Evolutionary conservation across 2,888 invertebrate genomes (phyloP).

Genomic region (Hermodice carunculata): DNA sequence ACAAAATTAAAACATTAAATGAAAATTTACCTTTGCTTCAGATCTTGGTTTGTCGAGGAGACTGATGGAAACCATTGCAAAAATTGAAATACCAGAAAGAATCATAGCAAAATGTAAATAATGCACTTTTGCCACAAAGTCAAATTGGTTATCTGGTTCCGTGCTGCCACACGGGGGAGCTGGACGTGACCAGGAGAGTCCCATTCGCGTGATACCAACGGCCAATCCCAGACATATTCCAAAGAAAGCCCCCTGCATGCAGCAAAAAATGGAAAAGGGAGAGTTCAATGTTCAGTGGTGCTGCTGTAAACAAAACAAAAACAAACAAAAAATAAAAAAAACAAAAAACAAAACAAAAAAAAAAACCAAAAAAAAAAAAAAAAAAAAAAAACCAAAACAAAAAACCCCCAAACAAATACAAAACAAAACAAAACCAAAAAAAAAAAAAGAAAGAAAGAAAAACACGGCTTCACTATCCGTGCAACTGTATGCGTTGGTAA

Average conservation of each 20-base stretch:
- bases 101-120: slow-evolving; percentile 42
- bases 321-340: too few relatives aligned
- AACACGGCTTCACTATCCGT: too few relatives aligned
- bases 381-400: too few relatives aligned
- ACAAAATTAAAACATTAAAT: background rate
- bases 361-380: too few relatives aligned
- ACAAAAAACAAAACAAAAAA: too few relatives aligned
- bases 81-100: background rate
- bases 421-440: too few relatives aligned
- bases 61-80: slow-evolving; percentile 7
- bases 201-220: slow-evolving; percentile 32
- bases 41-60: slow-evolving; percentile 13
- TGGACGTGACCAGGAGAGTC: slow-evolving; percentile 23
- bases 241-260: slow-evolving; percentile 36
- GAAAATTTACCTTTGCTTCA: slow-evolving; percentile 8
- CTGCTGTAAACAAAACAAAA: too few relatives aligned
- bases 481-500: too few relatives aligned
- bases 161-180: slow-evolving; percentile 32
- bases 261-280: too few relatives aligned
- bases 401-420: too few relatives aligned
- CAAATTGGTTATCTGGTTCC: slow-evolving; percentile 9
- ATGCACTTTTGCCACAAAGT: slow-evolving; percentile 29
- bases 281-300: too few relatives aligned
- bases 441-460: too few relatives aligned
- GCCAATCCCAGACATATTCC: slow-evolving; percentile 32